phyloP scores from a whole-genome alignment of 2,797 vertebrate species.

The Sebastolobus altivelis region DNA sequence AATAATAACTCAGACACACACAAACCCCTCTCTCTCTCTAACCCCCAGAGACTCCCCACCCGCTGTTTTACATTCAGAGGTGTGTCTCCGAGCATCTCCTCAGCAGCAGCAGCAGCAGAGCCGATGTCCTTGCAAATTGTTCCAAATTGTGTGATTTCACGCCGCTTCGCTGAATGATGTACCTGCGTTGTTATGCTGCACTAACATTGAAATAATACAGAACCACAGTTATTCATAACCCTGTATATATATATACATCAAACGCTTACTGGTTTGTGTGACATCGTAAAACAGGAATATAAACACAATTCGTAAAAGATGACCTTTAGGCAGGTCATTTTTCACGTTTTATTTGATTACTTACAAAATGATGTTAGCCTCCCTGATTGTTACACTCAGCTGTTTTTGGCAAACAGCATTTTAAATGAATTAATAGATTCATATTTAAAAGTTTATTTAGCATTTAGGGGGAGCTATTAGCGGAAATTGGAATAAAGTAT shows the following conservation, averaged over 20 bases:
- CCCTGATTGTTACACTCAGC: not conserved
- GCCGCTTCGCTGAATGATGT: not conserved
- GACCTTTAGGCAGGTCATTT: not conserved
- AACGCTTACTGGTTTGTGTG: not conserved
- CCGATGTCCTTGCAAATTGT: conserved; percentile 41
- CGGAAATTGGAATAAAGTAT: too few species aligned
- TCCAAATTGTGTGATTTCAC: conserved; percentile 33
- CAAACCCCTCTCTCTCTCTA: conserved; percentile 10
- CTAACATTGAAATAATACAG: conserved; percentile 2
- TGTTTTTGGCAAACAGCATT: not conserved
- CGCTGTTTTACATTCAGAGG: conserved; percentile 68
- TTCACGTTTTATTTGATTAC: conserved; percentile 9
- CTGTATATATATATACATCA: not conserved
- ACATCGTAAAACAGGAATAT: not conserved
- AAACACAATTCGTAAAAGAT: conserved; percentile 7
- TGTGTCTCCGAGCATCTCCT: conserved; percentile 48
- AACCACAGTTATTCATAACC: not conserved
- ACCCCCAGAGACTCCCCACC: conserved; percentile 48
- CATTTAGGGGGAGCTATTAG: too few species aligned
- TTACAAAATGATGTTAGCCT: not conserved
- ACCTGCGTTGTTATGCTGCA: not conserved
- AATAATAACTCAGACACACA: conserved; percentile 33
- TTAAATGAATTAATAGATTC: not conserved
- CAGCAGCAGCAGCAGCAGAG: conserved; percentile 20
- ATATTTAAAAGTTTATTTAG: too few species aligned